phyloP scores from a whole-genome alignment of 1,140 invertebrate genomes.

The Dreissena polymorpha region DNA sequence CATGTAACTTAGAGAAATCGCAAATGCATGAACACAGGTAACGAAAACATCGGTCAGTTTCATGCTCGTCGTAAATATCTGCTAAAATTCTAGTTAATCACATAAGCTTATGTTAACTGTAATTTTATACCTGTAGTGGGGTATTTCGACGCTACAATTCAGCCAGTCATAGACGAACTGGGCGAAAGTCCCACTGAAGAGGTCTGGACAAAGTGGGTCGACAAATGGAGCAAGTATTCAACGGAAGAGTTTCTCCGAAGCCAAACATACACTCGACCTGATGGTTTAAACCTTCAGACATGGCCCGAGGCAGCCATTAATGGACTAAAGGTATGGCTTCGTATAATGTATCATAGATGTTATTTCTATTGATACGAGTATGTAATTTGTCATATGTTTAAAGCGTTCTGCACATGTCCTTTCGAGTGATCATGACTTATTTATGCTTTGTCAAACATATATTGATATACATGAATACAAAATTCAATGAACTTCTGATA shows the following conservation, averaged over 20 bases:
- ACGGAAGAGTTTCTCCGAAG: slow-evolving; percentile 46
- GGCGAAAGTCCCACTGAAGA: slow-evolving; percentile 9
- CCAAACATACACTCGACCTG: background rate
- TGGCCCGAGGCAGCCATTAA: slow-evolving; percentile 58
- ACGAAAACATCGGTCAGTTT: background rate
- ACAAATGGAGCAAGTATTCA: slow-evolving; percentile 58
- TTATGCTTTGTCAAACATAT: background rate
- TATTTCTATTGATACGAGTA: too few species aligned
- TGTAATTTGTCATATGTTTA: too few species aligned
- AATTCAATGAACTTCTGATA: too few species aligned
- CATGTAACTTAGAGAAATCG: background rate
- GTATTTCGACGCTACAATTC: slow-evolving; percentile 29
- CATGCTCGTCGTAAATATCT: background rate
- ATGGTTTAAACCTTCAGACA: slow-evolving; percentile 15
- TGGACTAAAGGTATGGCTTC: slow-evolving; percentile 47
- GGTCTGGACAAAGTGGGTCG: slow-evolving; percentile 53
- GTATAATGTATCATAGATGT: too few species aligned
- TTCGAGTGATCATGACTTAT: too few species aligned
- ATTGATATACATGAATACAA: too few species aligned
- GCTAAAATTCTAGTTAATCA: background rate
- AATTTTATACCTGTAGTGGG: slow-evolving; percentile 44
- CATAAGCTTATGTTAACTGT: background rate
- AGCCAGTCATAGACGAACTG: slow-evolving; percentile 46
- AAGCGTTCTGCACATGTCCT: too few species aligned
- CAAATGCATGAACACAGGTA: background rate